phyloP scores from a whole-genome alignment of 2,888 invertebrate genomes.

The Panopea generosa region DNA sequence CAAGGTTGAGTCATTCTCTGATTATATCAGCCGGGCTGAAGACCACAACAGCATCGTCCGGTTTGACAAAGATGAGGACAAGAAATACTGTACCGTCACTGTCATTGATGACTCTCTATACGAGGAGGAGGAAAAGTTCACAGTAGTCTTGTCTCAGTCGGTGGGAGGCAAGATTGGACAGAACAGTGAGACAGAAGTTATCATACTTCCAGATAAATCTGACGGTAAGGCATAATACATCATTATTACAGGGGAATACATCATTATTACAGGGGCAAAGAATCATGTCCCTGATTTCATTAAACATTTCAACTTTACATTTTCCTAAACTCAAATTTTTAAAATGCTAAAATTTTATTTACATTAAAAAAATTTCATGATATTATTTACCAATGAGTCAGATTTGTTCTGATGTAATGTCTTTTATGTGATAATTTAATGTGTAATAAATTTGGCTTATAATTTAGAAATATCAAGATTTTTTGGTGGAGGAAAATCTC shows the following conservation, averaged over 20 bases:
- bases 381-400: too few species aligned
- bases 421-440: too few species aligned
- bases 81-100: conserved; percentile 79
- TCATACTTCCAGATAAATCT: conserved; percentile 80
- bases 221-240: conserved; percentile 79
- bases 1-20: conserved; percentile 82
- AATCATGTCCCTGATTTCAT: too few species aligned
- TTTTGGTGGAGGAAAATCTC: too few species aligned
- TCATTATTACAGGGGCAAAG: too few species aligned
- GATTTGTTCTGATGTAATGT: too few species aligned
- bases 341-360: too few species aligned
- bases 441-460: too few species aligned
- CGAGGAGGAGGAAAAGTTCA: conserved; percentile 82
- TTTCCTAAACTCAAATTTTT: too few species aligned
- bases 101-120: conserved; percentile 84
- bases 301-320: too few species aligned
- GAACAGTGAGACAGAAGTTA: conserved; percentile 70
- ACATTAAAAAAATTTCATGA: too few species aligned
- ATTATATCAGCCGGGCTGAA: conserved; percentile 82
- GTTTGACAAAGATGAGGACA: conserved; percentile 78
- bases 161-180: conserved; percentile 81
- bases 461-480: too few species aligned
- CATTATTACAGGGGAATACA: neutral
- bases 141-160: conserved; percentile 76
- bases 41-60: conserved; percentile 79